phyloP scores from a whole-genome alignment of 1,140 invertebrate genomes.

The Nautilus pompilius region DNA sequence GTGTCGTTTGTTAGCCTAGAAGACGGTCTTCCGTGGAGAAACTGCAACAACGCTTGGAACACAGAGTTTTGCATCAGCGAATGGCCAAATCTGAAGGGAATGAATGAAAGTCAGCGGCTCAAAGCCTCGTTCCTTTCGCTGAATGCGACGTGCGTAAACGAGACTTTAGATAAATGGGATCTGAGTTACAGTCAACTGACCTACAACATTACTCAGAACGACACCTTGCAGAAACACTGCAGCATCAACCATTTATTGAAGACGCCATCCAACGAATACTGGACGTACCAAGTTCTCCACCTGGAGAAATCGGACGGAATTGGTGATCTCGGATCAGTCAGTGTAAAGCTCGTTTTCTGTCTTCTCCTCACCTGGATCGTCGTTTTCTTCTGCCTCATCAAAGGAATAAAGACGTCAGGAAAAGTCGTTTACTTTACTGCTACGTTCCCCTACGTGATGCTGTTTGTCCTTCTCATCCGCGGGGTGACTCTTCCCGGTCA shows the following conservation, averaged over 20 bases:
- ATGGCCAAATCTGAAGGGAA: slow-evolving; percentile 12
- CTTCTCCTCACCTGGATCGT: slow-evolving; percentile 46
- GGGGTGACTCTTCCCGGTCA: slow-evolving; percentile 78
- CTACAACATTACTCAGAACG: slow-evolving; percentile 8
- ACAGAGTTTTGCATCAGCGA: slow-evolving; percentile 16
- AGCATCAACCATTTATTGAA: slow-evolving; percentile 11
- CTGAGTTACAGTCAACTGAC: slow-evolving; percentile 2
- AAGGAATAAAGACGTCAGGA: slow-evolving; percentile 47
- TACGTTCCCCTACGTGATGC: slow-evolving; percentile 78
- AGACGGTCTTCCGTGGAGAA: slow-evolving; percentile 27
- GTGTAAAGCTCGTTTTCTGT: slow-evolving; percentile 37
- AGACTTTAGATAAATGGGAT: not conserved
- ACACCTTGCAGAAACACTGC: slow-evolving; percentile 1
- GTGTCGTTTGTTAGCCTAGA: slow-evolving; percentile 32
- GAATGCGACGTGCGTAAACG: slow-evolving; percentile 6
- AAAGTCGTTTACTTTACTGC: slow-evolving; percentile 77
- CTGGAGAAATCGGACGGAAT: slow-evolving; percentile 36
- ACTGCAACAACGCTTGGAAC: slow-evolving; percentile 35
- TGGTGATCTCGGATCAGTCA: slow-evolving; percentile 33
- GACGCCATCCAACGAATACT: not conserved
- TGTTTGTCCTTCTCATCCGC: slow-evolving; percentile 75
- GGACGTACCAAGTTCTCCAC: slow-evolving; percentile 18
- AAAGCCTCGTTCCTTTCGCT: slow-evolving; percentile 13
- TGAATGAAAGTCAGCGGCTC: slow-evolving; percentile 16
- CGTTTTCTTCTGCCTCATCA: slow-evolving; percentile 47